Conservation (phyloP, 2,797 vertebrate species). For the Rhabdomys pumilio region DNA sequence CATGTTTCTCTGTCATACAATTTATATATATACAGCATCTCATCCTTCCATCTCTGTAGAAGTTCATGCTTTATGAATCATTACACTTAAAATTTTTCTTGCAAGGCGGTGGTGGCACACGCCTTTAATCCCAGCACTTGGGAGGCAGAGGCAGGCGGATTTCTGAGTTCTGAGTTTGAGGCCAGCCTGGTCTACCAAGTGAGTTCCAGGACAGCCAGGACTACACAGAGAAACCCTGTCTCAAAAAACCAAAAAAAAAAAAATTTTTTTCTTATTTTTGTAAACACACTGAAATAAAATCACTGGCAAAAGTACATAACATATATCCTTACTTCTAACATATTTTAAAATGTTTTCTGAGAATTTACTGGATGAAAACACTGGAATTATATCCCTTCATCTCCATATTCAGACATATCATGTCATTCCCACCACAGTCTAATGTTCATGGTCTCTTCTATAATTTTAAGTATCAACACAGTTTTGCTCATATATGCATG, state of each 20-base stretch:
- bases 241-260: no score
- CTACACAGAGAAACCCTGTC: no score
- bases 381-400: not conserved
- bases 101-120: no score
- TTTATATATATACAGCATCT: no score
- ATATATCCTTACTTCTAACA: not conserved
- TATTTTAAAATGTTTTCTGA: not conserved
- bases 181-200: no score
- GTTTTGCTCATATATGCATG: not conserved
- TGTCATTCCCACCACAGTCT: not conserved
- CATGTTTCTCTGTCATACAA: not conserved
- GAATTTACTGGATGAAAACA: not conserved
- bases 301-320: not conserved
- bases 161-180: no score
- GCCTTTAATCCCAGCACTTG: no score
- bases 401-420: not conserved
- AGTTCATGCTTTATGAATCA: no score
- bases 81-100: no score
- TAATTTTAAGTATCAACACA: not conserved
- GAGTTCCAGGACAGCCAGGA: no score
- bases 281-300: not conserved
- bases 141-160: no score
- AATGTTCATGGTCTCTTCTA: not conserved
- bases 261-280: not conserved
- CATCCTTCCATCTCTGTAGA: no score